Evolutionary conservation across 1,140 invertebrate genomes (phyloP), one percentile per base, ranked within the genome.

Genomic region (Ceratina calcarata): DNA sequence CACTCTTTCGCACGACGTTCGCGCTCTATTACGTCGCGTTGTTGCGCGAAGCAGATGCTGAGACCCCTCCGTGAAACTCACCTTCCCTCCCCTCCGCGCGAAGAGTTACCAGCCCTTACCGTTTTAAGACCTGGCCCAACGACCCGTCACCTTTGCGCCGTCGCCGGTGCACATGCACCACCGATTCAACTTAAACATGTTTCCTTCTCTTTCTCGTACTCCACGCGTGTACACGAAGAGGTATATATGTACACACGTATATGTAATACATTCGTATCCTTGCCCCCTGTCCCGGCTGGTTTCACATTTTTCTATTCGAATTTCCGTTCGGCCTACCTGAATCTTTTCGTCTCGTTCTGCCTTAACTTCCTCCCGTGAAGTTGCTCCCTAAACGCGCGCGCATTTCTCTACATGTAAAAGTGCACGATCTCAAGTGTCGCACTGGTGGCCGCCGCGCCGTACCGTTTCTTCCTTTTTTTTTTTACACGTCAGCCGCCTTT

Each of bases 21-120:
- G 55, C 61, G 62, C 61, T 55, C 66, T 55, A 62, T 85, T 86
- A 78, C 82, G 70, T 82, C 65, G 51, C 85, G 86, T 80, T 82
- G 68, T 84, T 70, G 79, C 62, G 78, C 62, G 20, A 70, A 85
- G 86, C 86, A 87, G 86, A 87, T 87, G 87, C 87, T 85, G 87
- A 67, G 75, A 65, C 80, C 84, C 74, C 81, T 65, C 64, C 77
- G 70, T 64, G 64, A 49, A 55, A 22, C 58, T 68, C 62, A 37
- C 55, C 61, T 74, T 20, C 64, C 61, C 60, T 45, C 53, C 70
- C 60, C 55, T 79, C 53, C 69, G 13, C 55, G 45, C 24, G 16
- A 18, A 1, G n/a, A 22, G 27, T 49, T 57, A n/a, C 72, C 62
- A 78, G 45, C 73, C 73, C 58, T 62, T 57, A 22, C 62, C 24